Conservation (phyloP, 2,797 vertebrate species). For the Gymnoscopelus braueri region DNA sequence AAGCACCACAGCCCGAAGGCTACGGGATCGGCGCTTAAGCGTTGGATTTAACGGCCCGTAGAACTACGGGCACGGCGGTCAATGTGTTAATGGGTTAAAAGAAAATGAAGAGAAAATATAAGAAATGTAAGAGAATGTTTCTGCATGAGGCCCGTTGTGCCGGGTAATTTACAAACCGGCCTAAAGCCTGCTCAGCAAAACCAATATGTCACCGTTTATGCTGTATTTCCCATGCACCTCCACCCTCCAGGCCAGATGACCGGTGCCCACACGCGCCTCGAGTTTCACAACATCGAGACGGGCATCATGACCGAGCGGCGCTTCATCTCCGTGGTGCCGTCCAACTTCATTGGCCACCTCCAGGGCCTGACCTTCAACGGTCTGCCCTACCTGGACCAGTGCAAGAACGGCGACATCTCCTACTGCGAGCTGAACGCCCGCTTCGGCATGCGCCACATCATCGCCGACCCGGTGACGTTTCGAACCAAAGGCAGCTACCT, state of each 20-base stretch:
- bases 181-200: too few relatives aligned
- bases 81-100: too few relatives aligned
- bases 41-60: too few relatives aligned
- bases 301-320: slow-evolving; percentile 96
- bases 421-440: slow-evolving; percentile 95
- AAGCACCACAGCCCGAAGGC: too few relatives aligned
- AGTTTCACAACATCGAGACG: slow-evolving; percentile 96
- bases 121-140: too few relatives aligned
- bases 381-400: slow-evolving; percentile 92
- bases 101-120: too few relatives aligned
- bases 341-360: slow-evolving; percentile 94
- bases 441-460: slow-evolving; percentile 91
- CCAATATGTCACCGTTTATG: too few relatives aligned
- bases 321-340: slow-evolving; percentile 91
- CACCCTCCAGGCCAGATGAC: slow-evolving; percentile 89
- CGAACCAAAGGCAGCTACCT: slow-evolving; percentile 90
- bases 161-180: too few relatives aligned
- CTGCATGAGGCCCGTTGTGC: too few relatives aligned
- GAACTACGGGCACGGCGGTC: too few relatives aligned
- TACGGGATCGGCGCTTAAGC: too few relatives aligned
- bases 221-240: not conserved
- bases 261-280: slow-evolving; percentile 90
- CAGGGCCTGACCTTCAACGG: slow-evolving; percentile 91
- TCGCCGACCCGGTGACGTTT: slow-evolving; percentile 93
- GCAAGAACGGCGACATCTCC: slow-evolving; percentile 94